Percentiles rank a stretch among this genome's conserved stretches.
phyloP scores from a whole-genome alignment of 2,113 vertebrate species.

The Rhinolophus ferrumequinum region DNA sequence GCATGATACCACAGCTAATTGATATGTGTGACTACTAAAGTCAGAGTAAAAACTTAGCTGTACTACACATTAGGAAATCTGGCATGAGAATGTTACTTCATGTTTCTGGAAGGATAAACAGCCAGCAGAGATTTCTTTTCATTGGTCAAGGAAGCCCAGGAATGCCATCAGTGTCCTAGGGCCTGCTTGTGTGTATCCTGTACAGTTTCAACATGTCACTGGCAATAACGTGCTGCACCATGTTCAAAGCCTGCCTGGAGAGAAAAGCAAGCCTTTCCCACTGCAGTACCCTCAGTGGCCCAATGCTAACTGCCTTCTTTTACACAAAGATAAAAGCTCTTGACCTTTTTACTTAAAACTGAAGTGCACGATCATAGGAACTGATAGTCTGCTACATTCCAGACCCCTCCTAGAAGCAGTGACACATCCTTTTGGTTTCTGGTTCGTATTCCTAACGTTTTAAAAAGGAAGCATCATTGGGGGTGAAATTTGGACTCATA shows the following conservation, averaged over 20 bases:
- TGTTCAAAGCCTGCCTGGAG: background rate
- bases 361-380: conserved; percentile 42
- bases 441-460: conserved; percentile 50
- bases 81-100: background rate
- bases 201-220: conserved; percentile 16
- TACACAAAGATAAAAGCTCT: conserved; percentile 50
- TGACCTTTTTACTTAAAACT: conserved; percentile 70
- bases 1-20: background rate
- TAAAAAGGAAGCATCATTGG: background rate
- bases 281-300: background rate
- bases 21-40: background rate
- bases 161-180: background rate
- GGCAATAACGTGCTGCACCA: background rate
- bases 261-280: conserved; percentile 50
- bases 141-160: background rate
- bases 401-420: background rate
- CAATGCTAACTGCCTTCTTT: conserved; percentile 48
- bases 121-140: conserved; percentile 32
- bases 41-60: conserved; percentile 29
- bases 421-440: conserved; percentile 55
- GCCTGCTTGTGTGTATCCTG: background rate
- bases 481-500: conserved; percentile 57
- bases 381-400: background rate
- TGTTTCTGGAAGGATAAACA: conserved; percentile 24
- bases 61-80: background rate